A percentile compares a stretch with the other conserved stretches of the same genome.
These are phyloP conservation scores for Calcarius lapponicus DNA, from an alignment of 2,797 vertebrate genomes.

Conservation along the genomic window DNA sequence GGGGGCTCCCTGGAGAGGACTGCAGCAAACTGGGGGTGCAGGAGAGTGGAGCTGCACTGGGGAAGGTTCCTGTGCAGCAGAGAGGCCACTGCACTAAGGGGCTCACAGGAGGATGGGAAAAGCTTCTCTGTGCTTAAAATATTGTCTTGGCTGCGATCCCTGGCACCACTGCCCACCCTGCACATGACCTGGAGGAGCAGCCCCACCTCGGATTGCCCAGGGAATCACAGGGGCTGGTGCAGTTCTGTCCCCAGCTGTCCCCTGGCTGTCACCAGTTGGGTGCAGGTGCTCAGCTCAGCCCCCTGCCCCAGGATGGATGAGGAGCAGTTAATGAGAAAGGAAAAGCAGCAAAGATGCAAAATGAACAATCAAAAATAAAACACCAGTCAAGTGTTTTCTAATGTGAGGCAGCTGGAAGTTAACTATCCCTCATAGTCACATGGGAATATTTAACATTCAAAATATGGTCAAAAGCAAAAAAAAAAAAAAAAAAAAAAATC, in stretches of 20 bases:
- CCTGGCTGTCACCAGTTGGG: background rate
- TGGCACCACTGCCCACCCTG: background rate
- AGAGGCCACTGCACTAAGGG: background rate
- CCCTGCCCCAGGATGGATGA: background rate
- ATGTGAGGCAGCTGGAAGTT: background rate
- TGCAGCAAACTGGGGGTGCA: background rate
- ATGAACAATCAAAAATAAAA: constrained; percentile 1
- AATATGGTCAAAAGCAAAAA: background rate
- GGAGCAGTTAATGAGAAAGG: background rate
- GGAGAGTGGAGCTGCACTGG: background rate
- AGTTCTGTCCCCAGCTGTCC: background rate
- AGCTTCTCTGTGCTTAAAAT: background rate
- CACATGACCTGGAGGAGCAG: background rate
- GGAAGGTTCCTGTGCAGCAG: background rate
- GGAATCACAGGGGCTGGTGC: background rate
- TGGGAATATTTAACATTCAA: background rate
- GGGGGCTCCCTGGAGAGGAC: background rate
- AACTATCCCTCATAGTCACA: background rate
- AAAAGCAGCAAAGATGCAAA: background rate
- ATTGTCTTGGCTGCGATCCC: background rate
- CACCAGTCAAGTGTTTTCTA: background rate
- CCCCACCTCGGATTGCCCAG: background rate
- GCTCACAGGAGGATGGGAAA: rapidly evolving
- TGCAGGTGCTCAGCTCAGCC: background rate
- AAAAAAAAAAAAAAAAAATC: background rate